phyloP scores from a whole-genome alignment of 2,797 vertebrate species.

The Eospalax fontanierii region DNA sequence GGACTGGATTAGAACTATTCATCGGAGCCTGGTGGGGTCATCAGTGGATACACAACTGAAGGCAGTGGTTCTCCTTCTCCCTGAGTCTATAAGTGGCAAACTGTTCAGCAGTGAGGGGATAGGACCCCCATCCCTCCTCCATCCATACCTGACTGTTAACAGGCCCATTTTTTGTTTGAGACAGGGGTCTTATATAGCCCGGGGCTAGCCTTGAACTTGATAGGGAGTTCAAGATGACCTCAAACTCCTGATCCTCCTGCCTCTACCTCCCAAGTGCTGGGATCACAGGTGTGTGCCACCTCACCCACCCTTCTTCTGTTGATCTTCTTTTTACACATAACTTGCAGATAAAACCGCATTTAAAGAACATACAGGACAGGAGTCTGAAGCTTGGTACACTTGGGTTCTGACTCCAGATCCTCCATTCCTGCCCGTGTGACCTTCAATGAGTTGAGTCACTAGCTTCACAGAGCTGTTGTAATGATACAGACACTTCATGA shows the following conservation, averaged over 20 bases:
- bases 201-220: neutral
- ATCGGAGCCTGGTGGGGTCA: too few species aligned
- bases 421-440: neutral
- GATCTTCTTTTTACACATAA: constrained; percentile 12
- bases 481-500: neutral
- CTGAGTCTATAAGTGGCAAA: too few species aligned
- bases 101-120: too few species aligned
- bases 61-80: too few species aligned
- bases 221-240: neutral
- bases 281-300: neutral
- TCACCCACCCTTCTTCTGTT: neutral
- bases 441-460: neutral
- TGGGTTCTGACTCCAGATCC: neutral
- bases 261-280: neutral
- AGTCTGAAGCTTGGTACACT: neutral
- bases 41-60: too few species aligned
- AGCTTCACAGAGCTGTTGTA: constrained; percentile 35
- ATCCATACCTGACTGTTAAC: too few species aligned
- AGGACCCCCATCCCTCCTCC: too few species aligned
- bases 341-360: constrained; percentile 7
- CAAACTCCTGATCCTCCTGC: neutral
- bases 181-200: neutral
- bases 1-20: too few species aligned
- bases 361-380: neutral
- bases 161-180: neutral